phyloP scores from a whole-genome alignment of 2,113 vertebrate species.

The Cisticola juncidis region DNA sequence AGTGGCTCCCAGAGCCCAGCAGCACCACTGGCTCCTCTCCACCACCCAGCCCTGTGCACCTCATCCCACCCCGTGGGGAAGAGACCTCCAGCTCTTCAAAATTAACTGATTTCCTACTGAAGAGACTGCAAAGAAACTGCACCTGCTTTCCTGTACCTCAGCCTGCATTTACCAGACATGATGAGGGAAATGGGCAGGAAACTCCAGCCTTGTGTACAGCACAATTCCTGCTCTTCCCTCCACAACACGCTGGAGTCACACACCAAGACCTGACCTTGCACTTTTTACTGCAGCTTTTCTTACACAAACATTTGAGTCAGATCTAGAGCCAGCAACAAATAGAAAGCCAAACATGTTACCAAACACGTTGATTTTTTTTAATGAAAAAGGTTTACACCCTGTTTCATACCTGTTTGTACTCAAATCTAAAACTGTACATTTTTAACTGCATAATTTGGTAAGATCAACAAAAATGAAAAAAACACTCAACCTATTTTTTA shows the following conservation, averaged over 20 bases:
- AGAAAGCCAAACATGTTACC: neutral
- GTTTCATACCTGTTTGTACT: neutral
- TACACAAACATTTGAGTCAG: neutral
- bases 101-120: neutral
- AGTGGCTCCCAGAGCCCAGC: neutral
- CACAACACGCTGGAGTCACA: neutral
- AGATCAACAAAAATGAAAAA: neutral
- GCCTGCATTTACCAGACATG: neutral
- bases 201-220: neutral
- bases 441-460: neutral
- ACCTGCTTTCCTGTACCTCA: neutral
- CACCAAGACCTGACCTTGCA: constrained; percentile 4
- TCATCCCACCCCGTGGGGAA: neutral
- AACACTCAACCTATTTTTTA: neutral
- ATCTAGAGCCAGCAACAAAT: neutral
- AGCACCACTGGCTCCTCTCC: rapidly evolving
- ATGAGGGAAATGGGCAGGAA: neutral
- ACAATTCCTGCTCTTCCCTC: neutral
- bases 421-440: neutral
- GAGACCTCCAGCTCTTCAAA: neutral
- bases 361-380: neutral
- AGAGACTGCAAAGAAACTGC: neutral
- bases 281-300: neutral
- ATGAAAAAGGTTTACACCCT: neutral
- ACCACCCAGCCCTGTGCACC: neutral